Conservation (phyloP, 2,797 vertebrate species). For the Esox masquinongy region DNA sequence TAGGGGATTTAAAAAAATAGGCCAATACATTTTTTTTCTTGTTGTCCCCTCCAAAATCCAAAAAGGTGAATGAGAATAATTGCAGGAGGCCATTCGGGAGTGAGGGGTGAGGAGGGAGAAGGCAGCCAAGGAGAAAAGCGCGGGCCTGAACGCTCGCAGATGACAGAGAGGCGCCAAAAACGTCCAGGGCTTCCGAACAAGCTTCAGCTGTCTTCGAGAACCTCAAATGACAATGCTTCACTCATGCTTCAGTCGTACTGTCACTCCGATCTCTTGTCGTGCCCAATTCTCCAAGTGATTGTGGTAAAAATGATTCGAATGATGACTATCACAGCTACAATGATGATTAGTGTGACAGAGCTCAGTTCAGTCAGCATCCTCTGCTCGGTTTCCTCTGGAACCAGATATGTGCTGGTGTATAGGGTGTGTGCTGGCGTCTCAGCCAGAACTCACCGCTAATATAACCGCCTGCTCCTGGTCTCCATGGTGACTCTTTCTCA, state of each 20-base stretch:
- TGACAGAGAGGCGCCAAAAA: background rate
- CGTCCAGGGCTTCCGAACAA: background rate
- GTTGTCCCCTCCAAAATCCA: constrained; percentile 32
- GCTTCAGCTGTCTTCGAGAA: background rate
- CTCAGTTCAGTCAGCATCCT: background rate
- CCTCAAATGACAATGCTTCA: background rate
- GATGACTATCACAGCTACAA: background rate
- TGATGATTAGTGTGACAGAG: background rate
- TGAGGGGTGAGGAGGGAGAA: constrained; percentile 14
- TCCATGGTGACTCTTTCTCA: constrained; percentile 45
- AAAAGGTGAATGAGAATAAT: constrained; percentile 27
- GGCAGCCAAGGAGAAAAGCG: constrained; percentile 1
- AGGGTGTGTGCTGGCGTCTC: background rate
- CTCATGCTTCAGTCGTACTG: background rate
- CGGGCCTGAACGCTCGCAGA: background rate
- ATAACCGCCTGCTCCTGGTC: background rate
- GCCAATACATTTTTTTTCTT: constrained; percentile 43
- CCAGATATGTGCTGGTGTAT: background rate
- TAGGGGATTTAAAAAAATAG: constrained; percentile 33
- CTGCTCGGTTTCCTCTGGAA: background rate
- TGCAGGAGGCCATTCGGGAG: constrained; percentile 34
- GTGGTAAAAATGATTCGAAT: background rate
- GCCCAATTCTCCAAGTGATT: background rate
- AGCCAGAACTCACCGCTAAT: background rate
- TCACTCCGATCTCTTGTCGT: background rate